Evolutionary conservation across 2,888 invertebrate genomes (phyloP).

Genomic region (Halocaridina rubra): DNA sequence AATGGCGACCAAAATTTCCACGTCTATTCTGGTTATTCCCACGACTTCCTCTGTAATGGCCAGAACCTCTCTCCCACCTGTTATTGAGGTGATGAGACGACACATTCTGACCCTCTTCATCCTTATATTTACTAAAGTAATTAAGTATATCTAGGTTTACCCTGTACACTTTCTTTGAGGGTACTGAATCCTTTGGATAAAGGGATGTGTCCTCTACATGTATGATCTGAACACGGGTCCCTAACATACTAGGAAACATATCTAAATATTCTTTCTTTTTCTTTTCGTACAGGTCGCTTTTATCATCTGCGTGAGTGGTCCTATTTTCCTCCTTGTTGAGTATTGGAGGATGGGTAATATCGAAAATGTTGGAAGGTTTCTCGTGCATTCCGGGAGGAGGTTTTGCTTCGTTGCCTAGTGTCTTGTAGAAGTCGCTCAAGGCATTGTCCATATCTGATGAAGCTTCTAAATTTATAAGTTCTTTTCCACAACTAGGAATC

Average conservation of each 20-base stretch:
- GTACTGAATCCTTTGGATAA: slow-evolving; percentile 4
- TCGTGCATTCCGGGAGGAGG: neutral
- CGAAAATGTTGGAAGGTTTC: too few species aligned
- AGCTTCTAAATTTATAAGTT: neutral
- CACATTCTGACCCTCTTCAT: neutral
- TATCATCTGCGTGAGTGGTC: neutral
- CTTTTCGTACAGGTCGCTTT: slow-evolving; percentile 4
- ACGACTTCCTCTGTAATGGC: neutral
- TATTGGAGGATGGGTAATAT: too few species aligned
- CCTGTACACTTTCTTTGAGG: slow-evolving; percentile 6
- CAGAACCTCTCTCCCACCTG: neutral
- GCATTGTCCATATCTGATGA: slow-evolving; percentile 3
- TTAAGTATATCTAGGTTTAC: slow-evolving; percentile 6
- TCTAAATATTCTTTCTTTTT: slow-evolving; percentile 4
- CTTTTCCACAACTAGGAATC: too few species aligned
- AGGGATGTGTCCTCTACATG: slow-evolving; percentile 7
- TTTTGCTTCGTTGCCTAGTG: slow-evolving; percentile 9
- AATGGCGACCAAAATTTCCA: too few species aligned
- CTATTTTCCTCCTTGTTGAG: neutral
- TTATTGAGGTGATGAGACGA: neutral
- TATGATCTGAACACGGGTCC: neutral
- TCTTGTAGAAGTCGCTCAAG: slow-evolving; percentile 21
- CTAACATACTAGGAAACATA: slow-evolving; percentile 20
- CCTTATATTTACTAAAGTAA: slow-evolving; percentile 35
- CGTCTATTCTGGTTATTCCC: neutral